phyloP scores from a whole-genome alignment of 2,797 vertebrate species.

The Acanthurus tractus region DNA sequence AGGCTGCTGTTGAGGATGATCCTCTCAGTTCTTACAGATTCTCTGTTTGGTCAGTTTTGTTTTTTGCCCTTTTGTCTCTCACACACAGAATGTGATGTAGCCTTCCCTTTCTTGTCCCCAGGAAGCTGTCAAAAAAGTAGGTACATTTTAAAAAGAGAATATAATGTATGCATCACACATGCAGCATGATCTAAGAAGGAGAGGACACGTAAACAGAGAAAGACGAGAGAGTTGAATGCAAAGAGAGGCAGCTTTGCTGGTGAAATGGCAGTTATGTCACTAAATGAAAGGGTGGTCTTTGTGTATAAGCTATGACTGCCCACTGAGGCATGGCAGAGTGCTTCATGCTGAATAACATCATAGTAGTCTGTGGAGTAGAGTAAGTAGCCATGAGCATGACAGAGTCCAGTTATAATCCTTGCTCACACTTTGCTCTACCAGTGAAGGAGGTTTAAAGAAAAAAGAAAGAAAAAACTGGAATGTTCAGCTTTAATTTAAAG shows the following conservation, averaged over 20 bases:
- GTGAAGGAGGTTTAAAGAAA: not conserved
- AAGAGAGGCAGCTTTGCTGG: constrained; percentile 12
- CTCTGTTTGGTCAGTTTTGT: not conserved
- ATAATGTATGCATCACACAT: not conserved
- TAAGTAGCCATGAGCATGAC: constrained; percentile 17
- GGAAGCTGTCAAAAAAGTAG: constrained; percentile 40
- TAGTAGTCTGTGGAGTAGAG: constrained; percentile 15
- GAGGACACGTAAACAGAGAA: constrained; percentile 1
- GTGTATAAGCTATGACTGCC: constrained; percentile 43
- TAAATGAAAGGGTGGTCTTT: constrained; percentile 58
- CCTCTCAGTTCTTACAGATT: not conserved
- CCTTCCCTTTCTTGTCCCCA: constrained; percentile 2
- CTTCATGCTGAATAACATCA: constrained; percentile 37
- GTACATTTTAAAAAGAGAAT: constrained; percentile 12
- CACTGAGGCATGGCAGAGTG: constrained; percentile 45
- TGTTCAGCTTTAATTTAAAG: not conserved
- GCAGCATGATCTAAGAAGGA: constrained; percentile 1
- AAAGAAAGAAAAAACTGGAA: no score
- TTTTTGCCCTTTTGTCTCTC: constrained; percentile 3
- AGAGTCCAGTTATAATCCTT: constrained; percentile 6
- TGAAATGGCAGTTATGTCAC: constrained; percentile 41
- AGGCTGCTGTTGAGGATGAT: constrained; percentile 9
- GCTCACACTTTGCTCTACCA: not conserved
- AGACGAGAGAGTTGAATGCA: constrained; percentile 12
- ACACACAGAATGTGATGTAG: not conserved